These are phyloP conservation scores for Anodontia alba DNA, from an alignment of 2,888 invertebrate genomes.

Conservation along the genomic window DNA sequence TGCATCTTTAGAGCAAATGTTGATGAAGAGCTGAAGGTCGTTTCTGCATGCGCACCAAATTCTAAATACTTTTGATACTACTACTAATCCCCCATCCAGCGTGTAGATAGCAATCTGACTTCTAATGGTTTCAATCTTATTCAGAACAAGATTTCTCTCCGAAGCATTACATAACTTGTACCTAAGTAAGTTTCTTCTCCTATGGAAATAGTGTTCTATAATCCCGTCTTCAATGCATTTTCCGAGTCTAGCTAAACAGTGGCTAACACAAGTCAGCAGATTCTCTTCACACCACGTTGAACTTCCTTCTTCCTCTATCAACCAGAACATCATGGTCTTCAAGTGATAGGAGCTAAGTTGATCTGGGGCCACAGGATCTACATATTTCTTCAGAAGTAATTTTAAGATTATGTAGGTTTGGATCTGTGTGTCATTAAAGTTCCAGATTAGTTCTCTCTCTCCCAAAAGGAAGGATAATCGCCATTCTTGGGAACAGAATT, in stretches of 20 bases:
- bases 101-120: background rate
- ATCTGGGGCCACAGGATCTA: conserved; percentile 17
- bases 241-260: conserved; percentile 1
- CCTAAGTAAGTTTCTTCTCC: conserved; percentile 27
- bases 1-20: background rate
- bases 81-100: background rate
- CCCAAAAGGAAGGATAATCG: conserved; percentile 27
- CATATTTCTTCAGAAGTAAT: background rate
- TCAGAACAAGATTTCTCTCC: conserved; percentile 3
- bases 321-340: conserved; percentile 37
- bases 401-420: conserved; percentile 35
- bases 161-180: conserved; percentile 14
- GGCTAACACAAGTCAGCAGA: conserved; percentile 2
- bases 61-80: background rate
- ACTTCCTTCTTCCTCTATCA: conserved; percentile 24
- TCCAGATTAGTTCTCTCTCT: conserved; percentile 38
- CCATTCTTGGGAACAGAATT: conserved; percentile 15
- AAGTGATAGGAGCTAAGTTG: conserved; percentile 30
- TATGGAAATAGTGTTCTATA: conserved; percentile 26
- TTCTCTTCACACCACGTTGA: background rate
- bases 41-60: background rate
- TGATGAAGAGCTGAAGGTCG: too few relatives aligned
- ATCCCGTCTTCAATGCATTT: background rate
- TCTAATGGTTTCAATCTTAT: conserved; percentile 5
- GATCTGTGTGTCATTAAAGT: conserved; percentile 32